Evolutionary conservation across 2,888 invertebrate species (phyloP).

Genomic region (Acronicta alni): DNA sequence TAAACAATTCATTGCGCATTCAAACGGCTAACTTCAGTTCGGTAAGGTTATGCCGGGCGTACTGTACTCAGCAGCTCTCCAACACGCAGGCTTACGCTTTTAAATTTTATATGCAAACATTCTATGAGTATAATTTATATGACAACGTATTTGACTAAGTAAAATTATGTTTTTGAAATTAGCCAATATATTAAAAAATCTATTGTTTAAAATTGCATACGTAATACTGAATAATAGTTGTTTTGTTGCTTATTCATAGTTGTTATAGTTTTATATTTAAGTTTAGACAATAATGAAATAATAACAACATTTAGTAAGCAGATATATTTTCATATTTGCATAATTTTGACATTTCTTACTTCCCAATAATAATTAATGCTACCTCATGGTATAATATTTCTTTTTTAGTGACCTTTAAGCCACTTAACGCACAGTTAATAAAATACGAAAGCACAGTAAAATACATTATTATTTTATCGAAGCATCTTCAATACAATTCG

Average conservation of each 20-base stretch:
- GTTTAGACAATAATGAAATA: background rate
- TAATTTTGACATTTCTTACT: constrained; percentile 7
- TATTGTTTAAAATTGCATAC: background rate
- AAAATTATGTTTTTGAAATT: constrained; percentile 42
- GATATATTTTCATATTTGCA: constrained; percentile 2
- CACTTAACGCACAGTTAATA: constrained; percentile 1
- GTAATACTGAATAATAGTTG: background rate
- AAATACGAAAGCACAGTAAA: background rate
- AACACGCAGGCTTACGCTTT: no score
- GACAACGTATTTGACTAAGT: constrained; percentile 13
- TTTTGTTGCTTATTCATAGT: constrained; percentile 14
- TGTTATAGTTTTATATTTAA: constrained; percentile 18
- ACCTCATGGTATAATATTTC: constrained; percentile 24
- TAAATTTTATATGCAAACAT: no score
- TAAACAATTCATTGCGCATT: no score
- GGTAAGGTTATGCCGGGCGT: no score
- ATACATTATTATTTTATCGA: no score
- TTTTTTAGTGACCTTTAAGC: background rate
- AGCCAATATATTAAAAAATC: constrained; percentile 20
- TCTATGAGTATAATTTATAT: no score
- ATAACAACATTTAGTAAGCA: background rate
- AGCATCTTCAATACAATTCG: no score
- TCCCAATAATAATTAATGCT: constrained; percentile 25
- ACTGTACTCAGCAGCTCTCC: no score
- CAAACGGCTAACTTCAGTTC: no score